A percentile compares a stretch with the other conserved stretches of the same genome.
Evolutionary conservation across 2,888 invertebrate species (phyloP).

Genomic region (Machimus atricapillus): DNA sequence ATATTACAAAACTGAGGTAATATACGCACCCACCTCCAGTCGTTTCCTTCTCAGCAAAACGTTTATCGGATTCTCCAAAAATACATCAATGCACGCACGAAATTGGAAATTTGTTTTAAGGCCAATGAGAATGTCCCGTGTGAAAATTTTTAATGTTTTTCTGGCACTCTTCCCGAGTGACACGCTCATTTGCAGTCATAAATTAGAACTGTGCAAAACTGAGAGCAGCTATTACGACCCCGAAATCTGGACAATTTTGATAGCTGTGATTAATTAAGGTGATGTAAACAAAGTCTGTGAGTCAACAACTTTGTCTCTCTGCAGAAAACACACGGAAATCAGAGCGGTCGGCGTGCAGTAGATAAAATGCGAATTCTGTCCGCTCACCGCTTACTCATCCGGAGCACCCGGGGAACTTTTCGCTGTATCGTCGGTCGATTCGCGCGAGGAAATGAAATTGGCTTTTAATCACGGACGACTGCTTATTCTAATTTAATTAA

Average conservation of each 20-base stretch:
- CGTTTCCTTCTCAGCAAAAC: neutral
- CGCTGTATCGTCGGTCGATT: neutral
- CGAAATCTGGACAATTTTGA: neutral
- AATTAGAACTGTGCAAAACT: neutral
- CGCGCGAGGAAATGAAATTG: neutral
- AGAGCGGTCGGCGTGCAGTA: neutral
- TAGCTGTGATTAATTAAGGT: neutral
- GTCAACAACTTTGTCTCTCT: neutral
- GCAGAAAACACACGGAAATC: neutral
- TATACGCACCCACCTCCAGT: neutral
- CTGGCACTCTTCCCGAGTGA: neutral
- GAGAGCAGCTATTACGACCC: neutral
- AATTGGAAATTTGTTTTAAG: neutral
- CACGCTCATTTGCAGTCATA: neutral
- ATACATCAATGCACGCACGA: neutral
- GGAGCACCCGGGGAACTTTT: neutral
- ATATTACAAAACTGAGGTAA: neutral
- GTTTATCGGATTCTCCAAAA: neutral
- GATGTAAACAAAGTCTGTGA: neutral
- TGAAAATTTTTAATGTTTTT: neutral
- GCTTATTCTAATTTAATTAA: neutral
- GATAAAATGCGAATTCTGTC: neutral
- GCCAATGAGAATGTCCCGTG: neutral
- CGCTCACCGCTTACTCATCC: neutral
- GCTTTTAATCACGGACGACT: neutral